phyloP scores from a whole-genome alignment of 2,797 vertebrate genomes.

The Gobionotothen gibberifrons region DNA sequence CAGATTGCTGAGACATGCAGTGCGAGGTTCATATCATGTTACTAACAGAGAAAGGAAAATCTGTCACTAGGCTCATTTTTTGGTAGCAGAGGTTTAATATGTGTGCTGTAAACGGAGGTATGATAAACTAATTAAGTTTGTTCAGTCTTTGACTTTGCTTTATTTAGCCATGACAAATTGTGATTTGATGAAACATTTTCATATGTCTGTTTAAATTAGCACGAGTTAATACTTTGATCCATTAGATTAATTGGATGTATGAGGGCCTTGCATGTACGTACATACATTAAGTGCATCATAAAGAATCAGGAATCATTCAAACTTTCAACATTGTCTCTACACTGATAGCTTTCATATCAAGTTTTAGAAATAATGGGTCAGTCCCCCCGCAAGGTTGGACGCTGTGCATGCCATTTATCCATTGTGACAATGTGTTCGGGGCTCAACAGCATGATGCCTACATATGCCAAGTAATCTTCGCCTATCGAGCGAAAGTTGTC shows the following conservation, averaged over 20 bases:
- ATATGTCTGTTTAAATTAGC: not conserved
- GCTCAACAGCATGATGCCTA: constrained; percentile 11
- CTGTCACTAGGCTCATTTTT: too few relatives aligned
- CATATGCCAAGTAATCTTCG: constrained; percentile 37
- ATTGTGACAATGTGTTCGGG: not conserved
- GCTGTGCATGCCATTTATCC: not conserved
- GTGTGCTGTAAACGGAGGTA: too few relatives aligned
- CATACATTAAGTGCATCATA: not conserved
- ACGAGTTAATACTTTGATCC: not conserved
- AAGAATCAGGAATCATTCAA: not conserved
- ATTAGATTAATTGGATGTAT: not conserved
- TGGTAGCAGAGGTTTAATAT: too few relatives aligned
- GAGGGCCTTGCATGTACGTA: not conserved
- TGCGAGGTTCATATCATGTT: too few relatives aligned
- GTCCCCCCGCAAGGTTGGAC: not conserved
- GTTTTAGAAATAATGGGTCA: not conserved
- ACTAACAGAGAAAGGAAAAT: too few relatives aligned
- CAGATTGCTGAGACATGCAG: too few relatives aligned
- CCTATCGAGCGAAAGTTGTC: constrained; percentile 10
- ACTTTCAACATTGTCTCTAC: not conserved
- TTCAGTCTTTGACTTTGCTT: not conserved
- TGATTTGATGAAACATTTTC: accelerated
- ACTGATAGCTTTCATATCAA: not conserved
- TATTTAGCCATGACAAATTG: not conserved
- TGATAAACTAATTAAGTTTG: too few relatives aligned